Evolutionary conservation across 1,140 invertebrate genomes (phyloP).

Genomic region (Trichonephila inaurata): DNA sequence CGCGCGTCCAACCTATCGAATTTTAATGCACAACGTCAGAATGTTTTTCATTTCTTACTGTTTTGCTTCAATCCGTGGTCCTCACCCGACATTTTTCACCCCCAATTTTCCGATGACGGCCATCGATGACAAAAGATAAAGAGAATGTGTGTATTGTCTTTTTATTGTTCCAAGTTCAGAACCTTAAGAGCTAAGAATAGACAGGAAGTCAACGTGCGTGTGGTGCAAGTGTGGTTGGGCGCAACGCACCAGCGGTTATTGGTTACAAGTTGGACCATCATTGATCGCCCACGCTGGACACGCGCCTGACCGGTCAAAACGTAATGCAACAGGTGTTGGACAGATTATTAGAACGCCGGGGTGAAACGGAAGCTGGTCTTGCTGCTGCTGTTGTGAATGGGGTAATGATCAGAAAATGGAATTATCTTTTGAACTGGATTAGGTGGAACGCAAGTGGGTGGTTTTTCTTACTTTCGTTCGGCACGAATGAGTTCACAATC

Average conservation of each 20-base stretch:
- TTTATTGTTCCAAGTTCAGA: neutral
- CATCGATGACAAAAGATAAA: neutral
- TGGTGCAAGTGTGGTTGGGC: neutral
- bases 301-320: conserved; percentile 31
- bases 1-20: neutral
- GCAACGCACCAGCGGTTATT: conserved; percentile 59
- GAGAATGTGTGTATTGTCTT: neutral
- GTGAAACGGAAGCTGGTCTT: conserved; percentile 35
- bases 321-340: conserved; percentile 35
- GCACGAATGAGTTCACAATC: neutral
- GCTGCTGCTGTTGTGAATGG: neutral
- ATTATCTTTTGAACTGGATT: conserved; percentile 5
- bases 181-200: conserved; percentile 22
- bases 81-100: neutral
- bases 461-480: neutral
- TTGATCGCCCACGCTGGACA: conserved; percentile 33
- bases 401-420: neutral
- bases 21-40: neutral
- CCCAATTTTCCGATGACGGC: neutral
- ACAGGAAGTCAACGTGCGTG: neutral
- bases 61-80: too few relatives aligned
- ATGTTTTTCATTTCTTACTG: neutral
- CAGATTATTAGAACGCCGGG: conserved; percentile 1
- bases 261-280: conserved; percentile 50
- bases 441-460: neutral